These are phyloP conservation scores for Allolobophora icterica DNA, from an alignment of 2,888 invertebrate genomes.

Conservation along the genomic window DNA sequence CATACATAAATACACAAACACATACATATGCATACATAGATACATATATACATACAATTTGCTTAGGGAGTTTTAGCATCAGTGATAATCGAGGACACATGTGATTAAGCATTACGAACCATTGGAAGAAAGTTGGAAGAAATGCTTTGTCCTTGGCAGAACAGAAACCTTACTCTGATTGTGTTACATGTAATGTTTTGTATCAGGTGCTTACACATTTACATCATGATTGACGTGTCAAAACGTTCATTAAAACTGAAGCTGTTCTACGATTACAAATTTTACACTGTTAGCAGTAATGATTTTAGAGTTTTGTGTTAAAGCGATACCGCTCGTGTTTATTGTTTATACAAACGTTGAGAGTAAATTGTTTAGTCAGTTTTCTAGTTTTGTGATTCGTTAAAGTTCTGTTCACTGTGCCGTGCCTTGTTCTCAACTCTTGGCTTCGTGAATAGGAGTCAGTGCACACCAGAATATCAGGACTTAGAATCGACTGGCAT, in stretches of 20 bases:
- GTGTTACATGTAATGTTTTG: neutral
- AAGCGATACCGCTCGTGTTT: neutral
- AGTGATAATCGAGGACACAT: neutral
- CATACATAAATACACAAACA: neutral
- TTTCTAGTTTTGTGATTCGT: neutral
- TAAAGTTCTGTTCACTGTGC: neutral
- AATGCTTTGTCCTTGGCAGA: neutral
- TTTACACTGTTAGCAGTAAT: slow-evolving; percentile 10
- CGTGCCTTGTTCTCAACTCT: too few species aligned
- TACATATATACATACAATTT: too few species aligned
- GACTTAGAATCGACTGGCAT: too few species aligned
- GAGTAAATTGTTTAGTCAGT: slow-evolving; percentile 12
- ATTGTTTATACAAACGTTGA: neutral
- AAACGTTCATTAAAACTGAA: neutral
- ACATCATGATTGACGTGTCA: neutral
- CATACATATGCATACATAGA: too few species aligned
- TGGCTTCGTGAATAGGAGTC: too few species aligned
- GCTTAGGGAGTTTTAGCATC: neutral
- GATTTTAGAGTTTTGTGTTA: slow-evolving; percentile 11
- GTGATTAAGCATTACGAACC: neutral
- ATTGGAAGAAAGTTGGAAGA: neutral
- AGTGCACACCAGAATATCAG: too few species aligned
- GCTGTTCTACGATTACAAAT: neutral
- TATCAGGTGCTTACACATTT: neutral
- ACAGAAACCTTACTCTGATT: neutral